phyloP scores from a whole-genome alignment of 2,113 vertebrate species.

The Orycteropus afer region DNA sequence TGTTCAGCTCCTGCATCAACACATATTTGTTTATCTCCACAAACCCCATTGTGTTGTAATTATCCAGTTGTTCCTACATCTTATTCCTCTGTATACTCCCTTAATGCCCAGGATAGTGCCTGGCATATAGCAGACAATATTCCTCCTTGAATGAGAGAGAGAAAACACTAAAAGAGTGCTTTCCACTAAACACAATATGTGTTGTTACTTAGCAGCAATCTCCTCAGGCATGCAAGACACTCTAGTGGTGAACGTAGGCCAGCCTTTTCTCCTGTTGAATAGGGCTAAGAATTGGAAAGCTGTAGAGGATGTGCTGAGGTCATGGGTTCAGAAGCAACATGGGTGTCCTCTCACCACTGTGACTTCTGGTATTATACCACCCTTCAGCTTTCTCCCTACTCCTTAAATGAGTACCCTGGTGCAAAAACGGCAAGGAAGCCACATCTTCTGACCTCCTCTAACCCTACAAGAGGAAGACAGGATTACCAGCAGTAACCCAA shows the following conservation, averaged over 20 bases:
- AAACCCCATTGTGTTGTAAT: neutral
- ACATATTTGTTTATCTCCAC: neutral
- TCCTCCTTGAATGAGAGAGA: neutral
- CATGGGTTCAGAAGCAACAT: rapidly evolving
- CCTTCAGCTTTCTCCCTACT: neutral
- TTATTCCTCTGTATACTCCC: neutral
- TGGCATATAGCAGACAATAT: neutral
- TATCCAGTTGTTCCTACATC: neutral
- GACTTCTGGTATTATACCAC: neutral
- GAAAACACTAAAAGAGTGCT: neutral
- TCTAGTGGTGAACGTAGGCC: too few relatives aligned
- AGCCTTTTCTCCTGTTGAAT: too few relatives aligned
- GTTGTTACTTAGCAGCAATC: neutral
- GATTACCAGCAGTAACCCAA: too few relatives aligned
- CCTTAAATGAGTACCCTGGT: too few relatives aligned
- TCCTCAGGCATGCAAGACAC: neutral
- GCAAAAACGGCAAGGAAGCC: too few relatives aligned
- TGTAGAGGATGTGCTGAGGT: too few relatives aligned
- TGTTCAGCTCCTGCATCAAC: rapidly evolving
- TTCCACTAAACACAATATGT: neutral
- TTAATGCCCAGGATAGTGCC: neutral
- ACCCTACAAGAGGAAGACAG: too few relatives aligned
- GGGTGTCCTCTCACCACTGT: neutral
- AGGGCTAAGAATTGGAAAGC: neutral
- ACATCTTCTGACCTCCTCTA: too few relatives aligned